Percentiles rank a stretch among this genome's conserved stretches.
phyloP scores from a whole-genome alignment of 2,888 invertebrate genomes.

The Steinernema scapterisci region DNA sequence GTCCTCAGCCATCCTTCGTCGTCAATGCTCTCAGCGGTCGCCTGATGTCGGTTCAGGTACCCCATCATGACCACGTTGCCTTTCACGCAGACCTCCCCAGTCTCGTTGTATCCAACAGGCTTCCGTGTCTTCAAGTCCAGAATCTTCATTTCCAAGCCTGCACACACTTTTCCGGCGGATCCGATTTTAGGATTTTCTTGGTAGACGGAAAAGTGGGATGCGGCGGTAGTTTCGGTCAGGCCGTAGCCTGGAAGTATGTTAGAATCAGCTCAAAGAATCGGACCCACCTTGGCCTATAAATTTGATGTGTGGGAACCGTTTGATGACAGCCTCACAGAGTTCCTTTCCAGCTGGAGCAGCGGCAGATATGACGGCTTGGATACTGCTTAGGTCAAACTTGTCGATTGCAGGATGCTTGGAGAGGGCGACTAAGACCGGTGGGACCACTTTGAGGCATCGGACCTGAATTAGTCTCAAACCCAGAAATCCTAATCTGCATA shows the following conservation, averaged over 20 bases:
- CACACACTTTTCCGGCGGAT: conserved; percentile 75
- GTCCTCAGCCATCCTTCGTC: conserved; percentile 80
- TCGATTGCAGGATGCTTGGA: conserved; percentile 75
- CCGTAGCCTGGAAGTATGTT: conserved; percentile 35
- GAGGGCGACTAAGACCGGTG: conserved; percentile 82
- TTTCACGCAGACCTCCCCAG: background rate
- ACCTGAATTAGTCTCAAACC: conserved; percentile 36
- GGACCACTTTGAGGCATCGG: conserved; percentile 74
- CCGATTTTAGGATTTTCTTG: conserved; percentile 72
- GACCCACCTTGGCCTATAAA: conserved; percentile 40
- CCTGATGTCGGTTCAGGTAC: conserved; percentile 78
- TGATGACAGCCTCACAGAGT: conserved; percentile 57
- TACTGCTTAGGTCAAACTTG: conserved; percentile 78
- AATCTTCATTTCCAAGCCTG: conserved; percentile 74
- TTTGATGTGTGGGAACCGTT: conserved; percentile 51
- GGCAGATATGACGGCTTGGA: conserved; percentile 71
- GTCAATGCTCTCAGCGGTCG: conserved; percentile 76
- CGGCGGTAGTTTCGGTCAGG: conserved; percentile 34
- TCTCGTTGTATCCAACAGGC: background rate
- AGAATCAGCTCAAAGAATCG: background rate
- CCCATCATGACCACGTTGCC: conserved; percentile 70
- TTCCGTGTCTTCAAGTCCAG: background rate
- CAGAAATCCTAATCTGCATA: background rate
- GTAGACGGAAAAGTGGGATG: conserved; percentile 37
- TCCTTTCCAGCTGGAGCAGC: conserved; percentile 65